Evolutionary conservation across 2,888 invertebrate genomes (phyloP).

Genomic region (Pristionchus exspectatus): DNA sequence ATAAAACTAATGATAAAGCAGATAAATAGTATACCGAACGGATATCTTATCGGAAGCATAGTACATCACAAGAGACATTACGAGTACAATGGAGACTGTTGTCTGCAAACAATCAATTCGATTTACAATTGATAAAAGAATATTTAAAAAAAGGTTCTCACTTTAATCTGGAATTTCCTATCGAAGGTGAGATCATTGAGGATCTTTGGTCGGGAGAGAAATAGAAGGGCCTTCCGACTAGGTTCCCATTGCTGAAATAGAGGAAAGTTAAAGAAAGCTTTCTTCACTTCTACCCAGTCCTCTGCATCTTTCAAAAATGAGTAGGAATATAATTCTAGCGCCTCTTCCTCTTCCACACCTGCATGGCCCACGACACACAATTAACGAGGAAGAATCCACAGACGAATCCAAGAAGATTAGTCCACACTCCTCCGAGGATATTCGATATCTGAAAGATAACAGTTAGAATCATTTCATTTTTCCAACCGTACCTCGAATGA

Average conservation of each 20-base stretch:
- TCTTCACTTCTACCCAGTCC: background rate
- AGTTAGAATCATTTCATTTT: background rate
- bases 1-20: no score
- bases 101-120: background rate
- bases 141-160: conserved; percentile 25
- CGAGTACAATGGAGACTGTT: conserved; percentile 11
- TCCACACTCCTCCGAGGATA: conserved; percentile 66
- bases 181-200: conserved; percentile 61
- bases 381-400: conserved; percentile 68
- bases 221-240: conserved; percentile 56
- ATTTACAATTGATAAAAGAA: conserved; percentile 26
- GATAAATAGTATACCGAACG: conserved; percentile 36
- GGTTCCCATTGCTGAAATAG: conserved; percentile 58
- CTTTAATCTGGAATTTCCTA: conserved; percentile 63
- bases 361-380: conserved; percentile 38
- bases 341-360: conserved; percentile 22
- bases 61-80: conserved; percentile 50
- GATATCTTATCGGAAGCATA: conserved; percentile 63
- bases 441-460: background rate
- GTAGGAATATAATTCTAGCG: no score
- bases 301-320: background rate
- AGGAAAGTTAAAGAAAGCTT: background rate
- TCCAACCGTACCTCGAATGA: conserved; percentile 34
- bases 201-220: conserved; percentile 57
- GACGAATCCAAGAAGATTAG: conserved; percentile 67